These are phyloP conservation scores for Hirtodrosophila confusa DNA, from an alignment of 2,888 invertebrate species.

Conservation along the genomic window DNA sequence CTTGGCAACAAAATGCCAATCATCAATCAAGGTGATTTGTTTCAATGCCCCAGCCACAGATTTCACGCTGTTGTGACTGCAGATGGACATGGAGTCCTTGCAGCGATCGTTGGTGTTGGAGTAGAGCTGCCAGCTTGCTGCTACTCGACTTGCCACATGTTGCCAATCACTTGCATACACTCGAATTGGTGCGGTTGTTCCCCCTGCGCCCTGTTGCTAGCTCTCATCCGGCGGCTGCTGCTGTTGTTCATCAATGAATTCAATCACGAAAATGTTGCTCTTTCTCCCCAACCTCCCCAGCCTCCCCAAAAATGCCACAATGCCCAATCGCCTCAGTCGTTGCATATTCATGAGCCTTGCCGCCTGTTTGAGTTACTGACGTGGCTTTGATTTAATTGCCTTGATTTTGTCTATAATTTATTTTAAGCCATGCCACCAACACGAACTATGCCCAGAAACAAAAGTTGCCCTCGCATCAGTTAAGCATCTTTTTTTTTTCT, in stretches of 20 bases:
- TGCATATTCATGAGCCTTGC: slow-evolving; percentile 70
- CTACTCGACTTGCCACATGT: slow-evolving; percentile 65
- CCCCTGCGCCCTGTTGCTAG: neutral
- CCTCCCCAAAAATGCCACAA: slow-evolving; percentile 11
- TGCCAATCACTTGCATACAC: slow-evolving; percentile 75
- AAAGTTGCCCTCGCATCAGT: slow-evolving; percentile 21
- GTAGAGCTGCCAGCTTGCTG: slow-evolving; percentile 28
- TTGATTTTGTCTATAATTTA: slow-evolving; percentile 71
- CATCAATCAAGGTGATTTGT: slow-evolving; percentile 84
- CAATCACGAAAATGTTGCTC: slow-evolving; percentile 72
- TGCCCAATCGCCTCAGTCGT: slow-evolving; percentile 25
- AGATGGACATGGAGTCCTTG: slow-evolving; percentile 35
- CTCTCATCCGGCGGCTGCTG: slow-evolving; percentile 6
- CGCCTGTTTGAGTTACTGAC: slow-evolving; percentile 68
- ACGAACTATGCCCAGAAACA: slow-evolving; percentile 20
- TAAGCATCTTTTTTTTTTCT: slow-evolving; percentile 1
- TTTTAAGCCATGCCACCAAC: slow-evolving; percentile 47
- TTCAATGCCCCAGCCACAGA: slow-evolving; percentile 75
- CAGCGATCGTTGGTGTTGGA: slow-evolving; percentile 8
- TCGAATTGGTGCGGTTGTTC: slow-evolving; percentile 51
- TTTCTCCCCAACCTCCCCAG: neutral
- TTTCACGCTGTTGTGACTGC: slow-evolving; percentile 71
- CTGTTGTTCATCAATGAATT: slow-evolving; percentile 76
- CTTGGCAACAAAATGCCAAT: slow-evolving; percentile 78
- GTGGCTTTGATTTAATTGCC: slow-evolving; percentile 75